Evolutionary conservation across 2,888 invertebrate species (phyloP).

Genomic region (Clitarchus hookeri): DNA sequence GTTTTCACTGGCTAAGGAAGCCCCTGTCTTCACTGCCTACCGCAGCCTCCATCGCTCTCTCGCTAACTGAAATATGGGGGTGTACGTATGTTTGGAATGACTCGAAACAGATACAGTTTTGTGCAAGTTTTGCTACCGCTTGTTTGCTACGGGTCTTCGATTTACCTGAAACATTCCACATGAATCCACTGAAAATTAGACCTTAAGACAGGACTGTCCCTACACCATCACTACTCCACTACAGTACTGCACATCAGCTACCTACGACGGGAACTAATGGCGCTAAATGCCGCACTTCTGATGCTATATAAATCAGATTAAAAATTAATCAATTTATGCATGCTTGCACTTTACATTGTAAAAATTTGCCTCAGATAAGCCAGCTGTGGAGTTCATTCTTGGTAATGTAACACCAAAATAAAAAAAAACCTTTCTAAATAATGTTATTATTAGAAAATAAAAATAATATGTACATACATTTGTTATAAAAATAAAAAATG

Average conservation of each 20-base stretch:
- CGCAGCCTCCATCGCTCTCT: background rate
- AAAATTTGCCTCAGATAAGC: too few relatives aligned
- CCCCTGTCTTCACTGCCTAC: background rate
- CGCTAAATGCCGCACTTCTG: too few relatives aligned
- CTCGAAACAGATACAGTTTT: background rate
- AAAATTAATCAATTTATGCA: too few relatives aligned
- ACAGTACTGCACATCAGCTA: background rate
- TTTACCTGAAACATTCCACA: conserved; percentile 2
- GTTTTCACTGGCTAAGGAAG: background rate
- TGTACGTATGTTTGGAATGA: background rate
- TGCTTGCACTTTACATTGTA: too few relatives aligned
- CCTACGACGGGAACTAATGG: background rate
- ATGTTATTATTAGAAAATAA: too few relatives aligned
- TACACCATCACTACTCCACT: background rate
- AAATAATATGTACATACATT: too few relatives aligned
- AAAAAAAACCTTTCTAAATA: too few relatives aligned
- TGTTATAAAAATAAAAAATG: too few relatives aligned
- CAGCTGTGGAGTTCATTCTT: too few relatives aligned
- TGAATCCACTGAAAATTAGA: background rate
- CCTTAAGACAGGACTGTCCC: background rate
- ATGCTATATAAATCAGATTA: too few relatives aligned
- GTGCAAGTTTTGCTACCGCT: background rate
- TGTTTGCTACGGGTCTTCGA: background rate
- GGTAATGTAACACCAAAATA: too few relatives aligned
- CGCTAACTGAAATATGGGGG: background rate